These are phyloP conservation scores for Catocala sponsa DNA, from an alignment of 2,888 invertebrate genomes.

Conservation along the genomic window DNA sequence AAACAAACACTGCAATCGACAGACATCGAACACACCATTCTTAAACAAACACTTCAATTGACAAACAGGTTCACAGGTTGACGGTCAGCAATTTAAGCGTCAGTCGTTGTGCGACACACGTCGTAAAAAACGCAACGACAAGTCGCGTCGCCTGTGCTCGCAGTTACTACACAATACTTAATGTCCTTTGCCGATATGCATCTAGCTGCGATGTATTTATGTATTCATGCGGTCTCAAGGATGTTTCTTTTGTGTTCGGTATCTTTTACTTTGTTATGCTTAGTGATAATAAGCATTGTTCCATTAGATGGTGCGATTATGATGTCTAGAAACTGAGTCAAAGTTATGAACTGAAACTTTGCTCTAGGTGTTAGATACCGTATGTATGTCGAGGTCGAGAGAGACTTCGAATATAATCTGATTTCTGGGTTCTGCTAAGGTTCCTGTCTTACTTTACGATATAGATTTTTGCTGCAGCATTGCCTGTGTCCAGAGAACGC, in stretches of 20 bases:
- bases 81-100: constrained; percentile 7
- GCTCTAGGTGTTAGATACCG: constrained; percentile 7
- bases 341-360: not conserved
- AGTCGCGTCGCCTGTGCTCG: constrained; percentile 26
- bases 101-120: constrained; percentile 1
- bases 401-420: not conserved
- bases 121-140: constrained; percentile 21
- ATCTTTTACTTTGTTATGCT: constrained; percentile 32
- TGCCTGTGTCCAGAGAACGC: too few species aligned
- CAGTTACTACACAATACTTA: constrained; percentile 44
- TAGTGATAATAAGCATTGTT: constrained; percentile 25
- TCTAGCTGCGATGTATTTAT: constrained; percentile 45
- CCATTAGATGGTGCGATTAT: constrained; percentile 5
- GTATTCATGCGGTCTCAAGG: constrained; percentile 43
- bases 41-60: constrained; percentile 4
- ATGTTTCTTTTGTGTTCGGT: constrained; percentile 41
- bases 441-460: too few species aligned
- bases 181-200: constrained; percentile 48
- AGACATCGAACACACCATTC: not conserved
- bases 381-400: constrained; percentile 11
- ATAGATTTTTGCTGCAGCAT: too few species aligned
- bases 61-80: constrained; percentile 4
- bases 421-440: not conserved
- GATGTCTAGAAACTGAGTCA: not conserved
- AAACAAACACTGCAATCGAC: not conserved